phyloP scores from a whole-genome alignment of 1,140 invertebrate genomes.

The Heterodera schachtii region DNA sequence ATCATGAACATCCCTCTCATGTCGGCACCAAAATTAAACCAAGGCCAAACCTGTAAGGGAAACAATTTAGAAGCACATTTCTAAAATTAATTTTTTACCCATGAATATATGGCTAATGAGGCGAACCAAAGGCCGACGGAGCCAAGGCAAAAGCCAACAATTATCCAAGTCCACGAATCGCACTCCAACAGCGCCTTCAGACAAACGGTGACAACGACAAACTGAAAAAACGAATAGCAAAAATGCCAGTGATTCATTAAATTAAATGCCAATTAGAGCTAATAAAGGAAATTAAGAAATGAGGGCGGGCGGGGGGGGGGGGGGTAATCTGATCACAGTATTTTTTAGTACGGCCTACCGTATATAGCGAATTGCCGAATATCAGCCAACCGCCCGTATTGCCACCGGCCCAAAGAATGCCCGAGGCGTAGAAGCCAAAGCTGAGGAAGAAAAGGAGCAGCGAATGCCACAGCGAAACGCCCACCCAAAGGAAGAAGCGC shows the following conservation, averaged over 20 bases:
- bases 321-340: no score
- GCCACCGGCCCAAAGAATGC: slow-evolving; percentile 83
- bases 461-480: slow-evolving; percentile 89
- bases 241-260: slow-evolving; percentile 47
- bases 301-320: no score
- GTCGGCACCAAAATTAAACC: slow-evolving; percentile 82
- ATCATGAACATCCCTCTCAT: slow-evolving; percentile 88
- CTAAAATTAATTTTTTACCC: slow-evolving; percentile 30
- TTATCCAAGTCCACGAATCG: slow-evolving; percentile 86
- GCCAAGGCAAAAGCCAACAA: slow-evolving; percentile 90
- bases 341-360: slow-evolving; percentile 72
- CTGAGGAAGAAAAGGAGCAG: slow-evolving; percentile 91
- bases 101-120: slow-evolving; percentile 76
- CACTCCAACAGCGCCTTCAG: slow-evolving; percentile 94
- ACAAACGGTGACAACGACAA: slow-evolving; percentile 94
- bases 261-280: no score
- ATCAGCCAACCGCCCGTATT: slow-evolving; percentile 85
- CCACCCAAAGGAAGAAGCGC: slow-evolving; percentile 96
- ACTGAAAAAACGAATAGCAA: slow-evolving; percentile 71
- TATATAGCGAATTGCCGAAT: slow-evolving; percentile 93
- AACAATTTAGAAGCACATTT: slow-evolving; percentile 14
- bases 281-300: no score
- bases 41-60: slow-evolving; percentile 69
- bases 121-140: slow-evolving; percentile 91
- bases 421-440: slow-evolving; percentile 66